phyloP scores from a whole-genome alignment of 2,113 vertebrate species.

The Tiliqua scincoides region DNA sequence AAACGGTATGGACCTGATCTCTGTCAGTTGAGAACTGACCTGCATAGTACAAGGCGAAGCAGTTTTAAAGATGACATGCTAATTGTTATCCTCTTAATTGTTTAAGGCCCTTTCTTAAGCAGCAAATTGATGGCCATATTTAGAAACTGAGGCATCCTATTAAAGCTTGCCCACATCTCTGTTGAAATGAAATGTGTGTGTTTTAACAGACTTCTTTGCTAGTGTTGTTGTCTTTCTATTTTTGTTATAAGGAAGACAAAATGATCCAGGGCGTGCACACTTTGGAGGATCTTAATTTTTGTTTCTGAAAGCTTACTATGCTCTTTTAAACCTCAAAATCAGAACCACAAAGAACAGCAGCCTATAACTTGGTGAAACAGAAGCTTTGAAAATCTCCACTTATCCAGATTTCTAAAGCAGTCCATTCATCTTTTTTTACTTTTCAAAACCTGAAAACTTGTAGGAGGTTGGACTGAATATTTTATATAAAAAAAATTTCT shows the following conservation, averaged over 20 bases:
- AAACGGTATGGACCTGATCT: neutral
- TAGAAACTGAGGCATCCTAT: neutral
- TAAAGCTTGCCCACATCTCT: neutral
- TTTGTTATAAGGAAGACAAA: neutral
- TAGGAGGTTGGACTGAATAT: slow-evolving; percentile 60
- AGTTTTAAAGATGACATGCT: neutral
- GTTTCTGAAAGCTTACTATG: neutral
- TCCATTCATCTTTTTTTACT: slow-evolving; percentile 8
- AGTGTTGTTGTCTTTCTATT: neutral
- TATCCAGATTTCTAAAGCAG: slow-evolving; percentile 42
- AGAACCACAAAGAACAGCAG: neutral
- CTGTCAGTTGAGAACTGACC: neutral
- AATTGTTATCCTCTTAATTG: slow-evolving; percentile 16
- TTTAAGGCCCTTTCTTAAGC: neutral
- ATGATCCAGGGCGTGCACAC: neutral
- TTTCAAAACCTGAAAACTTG: slow-evolving; percentile 15
- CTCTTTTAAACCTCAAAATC: neutral
- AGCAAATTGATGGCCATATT: neutral
- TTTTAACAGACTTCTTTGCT: neutral
- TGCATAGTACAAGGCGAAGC: neutral
- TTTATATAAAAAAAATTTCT: neutral
- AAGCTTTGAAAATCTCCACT: neutral
- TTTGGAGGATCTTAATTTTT: too few relatives aligned
- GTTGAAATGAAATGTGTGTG: neutral
- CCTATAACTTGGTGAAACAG: neutral